Percentiles rank a stretch among this genome's conserved stretches.
Evolutionary conservation across 1,140 invertebrate species (phyloP).

Genomic region (Anastatus disparis): DNA sequence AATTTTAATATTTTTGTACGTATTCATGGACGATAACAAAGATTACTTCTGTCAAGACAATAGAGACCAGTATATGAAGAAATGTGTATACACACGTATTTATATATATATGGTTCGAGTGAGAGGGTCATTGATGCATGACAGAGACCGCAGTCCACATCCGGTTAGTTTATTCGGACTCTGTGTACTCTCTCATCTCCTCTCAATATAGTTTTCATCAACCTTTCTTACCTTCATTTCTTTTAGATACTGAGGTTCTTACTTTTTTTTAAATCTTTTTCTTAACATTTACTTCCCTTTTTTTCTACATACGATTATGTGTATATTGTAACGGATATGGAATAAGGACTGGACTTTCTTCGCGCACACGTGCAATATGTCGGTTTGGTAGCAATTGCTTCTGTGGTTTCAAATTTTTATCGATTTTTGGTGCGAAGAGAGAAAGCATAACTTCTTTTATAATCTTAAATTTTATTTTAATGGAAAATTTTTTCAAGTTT

Average conservation of each 20-base stretch:
- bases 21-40: neutral
- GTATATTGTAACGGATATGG: constrained; percentile 1
- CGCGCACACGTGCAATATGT: neutral
- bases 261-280: constrained; percentile 37
- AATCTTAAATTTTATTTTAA: no score
- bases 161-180: constrained; percentile 55
- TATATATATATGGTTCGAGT: neutral
- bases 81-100: neutral
- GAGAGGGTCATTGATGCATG: constrained; percentile 56
- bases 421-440: no score
- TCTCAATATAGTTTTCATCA: constrained; percentile 20
- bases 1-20: no score
- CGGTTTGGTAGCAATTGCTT: neutral
- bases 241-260: constrained; percentile 32
- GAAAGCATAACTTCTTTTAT: no score
- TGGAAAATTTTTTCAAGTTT: no score
- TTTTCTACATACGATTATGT: neutral
- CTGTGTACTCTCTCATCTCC: constrained; percentile 49
- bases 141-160: constrained; percentile 66
- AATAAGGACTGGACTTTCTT: neutral
- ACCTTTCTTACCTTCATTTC: constrained; percentile 8
- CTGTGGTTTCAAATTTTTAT: constrained; percentile 6
- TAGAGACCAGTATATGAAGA: neutral
- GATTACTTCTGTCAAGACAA: neutral
- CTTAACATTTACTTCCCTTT: neutral